Evolutionary conservation across 2,113 vertebrate species (phyloP).

Genomic region (Engraulis encrasicolus): DNA sequence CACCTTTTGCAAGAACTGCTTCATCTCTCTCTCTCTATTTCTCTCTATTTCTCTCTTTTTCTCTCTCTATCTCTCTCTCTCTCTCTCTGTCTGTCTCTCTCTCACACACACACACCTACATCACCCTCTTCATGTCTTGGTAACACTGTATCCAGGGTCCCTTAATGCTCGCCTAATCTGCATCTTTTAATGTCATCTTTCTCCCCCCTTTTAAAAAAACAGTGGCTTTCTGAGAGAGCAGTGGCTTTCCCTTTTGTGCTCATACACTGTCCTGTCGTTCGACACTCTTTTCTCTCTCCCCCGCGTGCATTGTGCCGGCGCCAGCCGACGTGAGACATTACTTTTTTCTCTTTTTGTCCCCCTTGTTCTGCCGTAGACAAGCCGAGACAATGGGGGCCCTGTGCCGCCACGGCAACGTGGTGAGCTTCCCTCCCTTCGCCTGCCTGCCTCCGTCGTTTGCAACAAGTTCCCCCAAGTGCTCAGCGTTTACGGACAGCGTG

Average conservation of each 20-base stretch:
- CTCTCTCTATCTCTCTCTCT: slow-evolving; percentile 6
- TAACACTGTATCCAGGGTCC: slow-evolving; percentile 66
- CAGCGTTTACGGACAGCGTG: slow-evolving; percentile 12
- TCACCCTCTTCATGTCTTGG: slow-evolving; percentile 70
- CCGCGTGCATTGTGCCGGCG: slow-evolving; percentile 41
- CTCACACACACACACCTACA: slow-evolving; percentile 25
- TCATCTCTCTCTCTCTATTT: slow-evolving; percentile 35
- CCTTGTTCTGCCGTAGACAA: slow-evolving; percentile 32
- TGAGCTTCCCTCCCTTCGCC: no score
- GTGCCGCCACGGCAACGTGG: slow-evolving; percentile 22
- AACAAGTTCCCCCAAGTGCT: background rate
- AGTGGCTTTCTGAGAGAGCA: slow-evolving; percentile 35
- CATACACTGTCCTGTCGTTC: slow-evolving; percentile 37
- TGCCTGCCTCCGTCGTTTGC: background rate
- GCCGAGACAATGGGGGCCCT: slow-evolving; percentile 28
- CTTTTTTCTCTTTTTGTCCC: slow-evolving; percentile 34
- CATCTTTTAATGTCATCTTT: slow-evolving; percentile 15
- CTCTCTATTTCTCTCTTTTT: background rate
- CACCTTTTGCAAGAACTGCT: no score
- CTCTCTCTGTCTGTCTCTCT: slow-evolving; percentile 7
- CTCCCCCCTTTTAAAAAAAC: slow-evolving; percentile 60
- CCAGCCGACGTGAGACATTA: slow-evolving; percentile 48
- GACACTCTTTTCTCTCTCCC: slow-evolving; percentile 44
- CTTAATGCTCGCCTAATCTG: slow-evolving; percentile 1
- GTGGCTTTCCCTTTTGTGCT: slow-evolving; percentile 41